A percentile compares a stretch with the other conserved stretches of the same genome.
Conservation (phyloP, 2,888 invertebrate species). For the Drosophila yooni region DNA sequence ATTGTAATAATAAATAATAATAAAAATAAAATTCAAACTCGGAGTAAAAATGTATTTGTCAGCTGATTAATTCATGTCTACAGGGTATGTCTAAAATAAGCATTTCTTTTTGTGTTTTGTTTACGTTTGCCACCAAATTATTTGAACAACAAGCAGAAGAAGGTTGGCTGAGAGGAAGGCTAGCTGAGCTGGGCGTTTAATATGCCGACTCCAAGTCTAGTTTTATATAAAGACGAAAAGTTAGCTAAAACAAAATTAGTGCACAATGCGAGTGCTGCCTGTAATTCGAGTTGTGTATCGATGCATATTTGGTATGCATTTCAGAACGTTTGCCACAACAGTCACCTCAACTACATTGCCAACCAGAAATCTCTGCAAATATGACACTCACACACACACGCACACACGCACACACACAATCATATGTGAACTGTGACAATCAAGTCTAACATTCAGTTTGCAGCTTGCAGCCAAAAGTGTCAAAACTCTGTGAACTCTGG, state of each 20-base stretch:
- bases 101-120: background rate
- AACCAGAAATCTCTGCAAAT: constrained; percentile 49
- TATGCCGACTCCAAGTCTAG: background rate
- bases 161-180: background rate
- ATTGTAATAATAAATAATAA: background rate
- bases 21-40: background rate
- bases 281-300: constrained; percentile 9
- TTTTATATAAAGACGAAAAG: background rate
- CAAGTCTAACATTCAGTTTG: constrained; percentile 6
- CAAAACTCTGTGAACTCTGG: constrained; percentile 28
- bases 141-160: background rate
- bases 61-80: background rate
- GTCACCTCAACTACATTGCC: constrained; percentile 19
- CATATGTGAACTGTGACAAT: constrained; percentile 36
- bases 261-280: background rate
- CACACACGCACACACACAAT: background rate
- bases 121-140: background rate
- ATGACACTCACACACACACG: constrained; percentile 32
- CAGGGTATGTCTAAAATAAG: background rate
- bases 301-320: constrained; percentile 23
- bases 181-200: background rate
- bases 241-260: background rate
- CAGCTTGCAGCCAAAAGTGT: constrained; percentile 13
- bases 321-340: constrained; percentile 32
- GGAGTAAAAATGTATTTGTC: background rate